A percentile compares a stretch with the other conserved stretches of the same genome.
Evolutionary conservation across 2,797 vertebrate species (phyloP).

Genomic region (Nasua narica): DNA sequence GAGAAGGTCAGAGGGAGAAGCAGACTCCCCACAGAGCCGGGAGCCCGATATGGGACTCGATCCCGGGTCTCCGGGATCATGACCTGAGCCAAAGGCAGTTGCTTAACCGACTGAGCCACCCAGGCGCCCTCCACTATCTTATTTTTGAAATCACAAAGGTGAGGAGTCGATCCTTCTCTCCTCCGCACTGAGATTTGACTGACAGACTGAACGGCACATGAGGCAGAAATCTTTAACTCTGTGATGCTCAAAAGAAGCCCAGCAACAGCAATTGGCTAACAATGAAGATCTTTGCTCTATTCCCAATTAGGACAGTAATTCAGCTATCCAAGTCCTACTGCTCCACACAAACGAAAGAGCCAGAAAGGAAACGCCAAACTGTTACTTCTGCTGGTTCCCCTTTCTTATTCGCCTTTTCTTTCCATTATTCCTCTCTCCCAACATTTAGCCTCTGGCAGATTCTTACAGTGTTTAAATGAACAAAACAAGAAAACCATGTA

Average conservation of each 20-base stretch:
- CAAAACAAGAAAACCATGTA: neutral
- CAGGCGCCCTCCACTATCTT: no score
- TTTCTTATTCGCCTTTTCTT: neutral
- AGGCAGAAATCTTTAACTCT: neutral
- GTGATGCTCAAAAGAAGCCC: neutral
- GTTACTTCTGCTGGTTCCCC: neutral
- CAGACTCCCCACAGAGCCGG: no score
- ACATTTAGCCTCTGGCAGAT: neutral
- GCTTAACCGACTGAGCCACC: no score
- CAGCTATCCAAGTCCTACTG: neutral
- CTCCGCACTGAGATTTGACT: neutral
- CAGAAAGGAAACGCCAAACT: neutral
- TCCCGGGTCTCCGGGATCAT: no score
- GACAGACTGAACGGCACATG: neutral
- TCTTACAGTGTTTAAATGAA: constrained; percentile 5
- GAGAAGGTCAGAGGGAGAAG: no score
- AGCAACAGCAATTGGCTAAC: neutral
- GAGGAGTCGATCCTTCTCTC: neutral
- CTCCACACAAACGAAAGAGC: neutral
- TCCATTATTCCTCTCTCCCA: neutral
- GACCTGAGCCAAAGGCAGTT: no score
- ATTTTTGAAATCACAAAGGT: neutral
- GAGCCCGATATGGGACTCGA: no score
- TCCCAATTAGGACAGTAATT: neutral
- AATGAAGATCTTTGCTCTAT: neutral